Evolutionary conservation across 1,140 invertebrate species (phyloP).

Genomic region (Myzus persicae): DNA sequence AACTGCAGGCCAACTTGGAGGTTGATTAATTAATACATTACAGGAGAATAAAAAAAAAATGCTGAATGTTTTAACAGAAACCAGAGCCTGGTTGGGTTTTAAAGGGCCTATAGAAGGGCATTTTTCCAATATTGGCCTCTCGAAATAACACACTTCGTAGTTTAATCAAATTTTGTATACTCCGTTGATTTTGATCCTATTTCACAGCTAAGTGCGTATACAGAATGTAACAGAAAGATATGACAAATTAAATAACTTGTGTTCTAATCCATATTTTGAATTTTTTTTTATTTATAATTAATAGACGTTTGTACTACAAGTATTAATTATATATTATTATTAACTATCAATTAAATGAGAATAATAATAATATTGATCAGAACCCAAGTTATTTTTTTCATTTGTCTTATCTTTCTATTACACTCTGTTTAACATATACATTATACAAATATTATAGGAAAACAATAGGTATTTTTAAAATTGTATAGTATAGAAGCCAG

Average conservation of each 20-base stretch:
- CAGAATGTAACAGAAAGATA: too few relatives aligned
- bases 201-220: neutral
- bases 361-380: too few relatives aligned
- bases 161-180: neutral
- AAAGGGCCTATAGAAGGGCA: neutral
- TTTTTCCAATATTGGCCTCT: neutral
- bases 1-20: neutral
- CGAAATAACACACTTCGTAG: neutral
- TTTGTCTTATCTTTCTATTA: too few relatives aligned
- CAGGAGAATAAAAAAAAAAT: neutral
- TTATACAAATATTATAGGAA: neutral
- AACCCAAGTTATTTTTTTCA: too few relatives aligned
- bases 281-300: too few relatives aligned
- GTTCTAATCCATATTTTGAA: too few relatives aligned
- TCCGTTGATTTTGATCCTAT: neutral
- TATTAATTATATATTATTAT: too few relatives aligned
- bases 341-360: too few relatives aligned
- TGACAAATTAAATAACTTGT: too few relatives aligned
- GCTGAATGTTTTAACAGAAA: neutral
- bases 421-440: too few relatives aligned
- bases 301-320: too few relatives aligned
- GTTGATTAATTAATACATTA: neutral
- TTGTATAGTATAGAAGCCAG: neutral
- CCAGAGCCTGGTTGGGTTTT: neutral
- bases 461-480: neutral